Percentiles rank a stretch among this genome's conserved stretches.
These are phyloP conservation scores for Drosophila hydei DNA, from an alignment of 1,140 invertebrate genomes.

Conservation along the genomic window DNA sequence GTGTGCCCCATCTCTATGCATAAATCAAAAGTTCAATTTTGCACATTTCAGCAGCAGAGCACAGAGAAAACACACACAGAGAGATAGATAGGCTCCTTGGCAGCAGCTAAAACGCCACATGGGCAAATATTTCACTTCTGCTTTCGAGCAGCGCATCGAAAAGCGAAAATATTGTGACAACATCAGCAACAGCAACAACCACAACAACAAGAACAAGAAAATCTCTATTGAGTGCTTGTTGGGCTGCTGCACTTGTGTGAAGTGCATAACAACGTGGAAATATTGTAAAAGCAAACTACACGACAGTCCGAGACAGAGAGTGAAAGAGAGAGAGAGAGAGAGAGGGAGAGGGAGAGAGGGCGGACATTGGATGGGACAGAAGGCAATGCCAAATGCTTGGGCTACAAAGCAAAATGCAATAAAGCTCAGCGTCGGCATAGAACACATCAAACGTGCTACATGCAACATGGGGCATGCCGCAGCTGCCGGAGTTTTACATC, in stretches of 20 bases:
- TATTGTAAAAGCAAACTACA: slow-evolving; percentile 76
- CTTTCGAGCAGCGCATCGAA: slow-evolving; percentile 77
- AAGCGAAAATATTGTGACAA: slow-evolving; percentile 83
- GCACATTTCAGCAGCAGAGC: slow-evolving; percentile 53
- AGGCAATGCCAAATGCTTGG: slow-evolving; percentile 36
- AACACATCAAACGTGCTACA: slow-evolving; percentile 25
- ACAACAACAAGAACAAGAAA: slow-evolving; percentile 35
- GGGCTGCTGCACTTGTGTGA: slow-evolving; percentile 63
- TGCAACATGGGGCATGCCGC: slow-evolving; percentile 26
- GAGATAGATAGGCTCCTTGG: slow-evolving; percentile 43
- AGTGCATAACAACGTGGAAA: slow-evolving; percentile 79
- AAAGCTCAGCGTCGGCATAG: slow-evolving; percentile 43
- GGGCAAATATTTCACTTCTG: slow-evolving; percentile 79
- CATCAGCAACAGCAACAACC: slow-evolving; percentile 53
- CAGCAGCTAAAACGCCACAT: slow-evolving; percentile 73
- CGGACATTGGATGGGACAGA: background rate
- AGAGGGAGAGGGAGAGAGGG: background rate
- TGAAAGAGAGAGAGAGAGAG: background rate
- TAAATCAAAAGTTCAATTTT: slow-evolving; percentile 76
- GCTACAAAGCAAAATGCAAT: slow-evolving; percentile 50
- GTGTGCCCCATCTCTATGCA: slow-evolving; percentile 43
- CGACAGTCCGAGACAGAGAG: slow-evolving; percentile 20
- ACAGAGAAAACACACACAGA: slow-evolving; percentile 24
- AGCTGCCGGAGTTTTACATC: slow-evolving; percentile 43
- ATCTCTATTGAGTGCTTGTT: slow-evolving; percentile 58